Percentiles rank a stretch among this genome's conserved stretches.
These are phyloP conservation scores for Nomada fabriciana DNA, from an alignment of 2,888 invertebrate species.

Conservation along the genomic window DNA sequence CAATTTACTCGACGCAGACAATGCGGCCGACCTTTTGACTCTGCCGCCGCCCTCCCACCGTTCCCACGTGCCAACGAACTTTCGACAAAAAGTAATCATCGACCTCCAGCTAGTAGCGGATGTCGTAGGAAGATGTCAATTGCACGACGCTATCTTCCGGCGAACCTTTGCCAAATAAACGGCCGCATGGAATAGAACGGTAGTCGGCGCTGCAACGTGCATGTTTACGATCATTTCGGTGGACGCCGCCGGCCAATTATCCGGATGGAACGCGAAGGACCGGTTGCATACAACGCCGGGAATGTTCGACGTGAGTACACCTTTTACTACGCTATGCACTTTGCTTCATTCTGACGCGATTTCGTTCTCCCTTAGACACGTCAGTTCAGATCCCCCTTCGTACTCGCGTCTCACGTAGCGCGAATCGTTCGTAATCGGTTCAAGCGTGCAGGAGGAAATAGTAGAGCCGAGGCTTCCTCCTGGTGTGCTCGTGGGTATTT, in stretches of 20 bases:
- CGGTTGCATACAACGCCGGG: not conserved
- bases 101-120: slow-evolving; percentile 77
- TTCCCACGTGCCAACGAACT: slow-evolving; percentile 75
- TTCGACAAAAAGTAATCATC: slow-evolving; percentile 78
- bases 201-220: not conserved
- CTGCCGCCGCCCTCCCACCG: slow-evolving; percentile 49
- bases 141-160: slow-evolving; percentile 66
- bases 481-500: not conserved
- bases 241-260: not conserved
- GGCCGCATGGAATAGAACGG: slow-evolving; percentile 11
- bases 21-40: slow-evolving; percentile 62
- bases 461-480: slow-evolving; percentile 8
- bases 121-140: slow-evolving; percentile 81
- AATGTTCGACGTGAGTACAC: slow-evolving; percentile 37
- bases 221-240: not conserved
- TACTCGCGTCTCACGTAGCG: too few relatives aligned
- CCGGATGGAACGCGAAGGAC: not conserved
- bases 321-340: not conserved
- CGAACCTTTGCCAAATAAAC: slow-evolving; percentile 35
- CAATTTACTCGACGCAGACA: slow-evolving; percentile 41
- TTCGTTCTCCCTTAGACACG: too few relatives aligned
- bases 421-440: not conserved
- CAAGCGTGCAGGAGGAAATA: slow-evolving; percentile 1
- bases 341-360: too few relatives aligned
- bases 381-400: too few relatives aligned